These are phyloP conservation scores for Euleptes europaea DNA, from an alignment of 2,113 vertebrate species.

Conservation along the genomic window DNA sequence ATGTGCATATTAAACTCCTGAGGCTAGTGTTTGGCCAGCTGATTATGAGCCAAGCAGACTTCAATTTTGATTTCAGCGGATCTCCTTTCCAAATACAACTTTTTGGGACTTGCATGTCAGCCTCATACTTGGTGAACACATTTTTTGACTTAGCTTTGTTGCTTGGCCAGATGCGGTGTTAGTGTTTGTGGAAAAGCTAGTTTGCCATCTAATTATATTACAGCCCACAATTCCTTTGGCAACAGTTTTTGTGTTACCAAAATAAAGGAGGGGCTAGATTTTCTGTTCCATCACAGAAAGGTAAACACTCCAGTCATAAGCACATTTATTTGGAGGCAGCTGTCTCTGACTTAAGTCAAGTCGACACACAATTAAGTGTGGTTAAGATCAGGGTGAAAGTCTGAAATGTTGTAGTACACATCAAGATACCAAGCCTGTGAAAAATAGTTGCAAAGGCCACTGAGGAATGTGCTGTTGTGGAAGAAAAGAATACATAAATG, in stretches of 20 bases:
- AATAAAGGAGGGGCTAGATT: conserved; percentile 9
- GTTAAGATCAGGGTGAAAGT: background rate
- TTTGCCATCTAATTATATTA: conserved; percentile 19
- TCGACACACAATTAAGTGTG: background rate
- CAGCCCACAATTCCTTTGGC: background rate
- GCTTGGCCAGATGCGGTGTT: background rate
- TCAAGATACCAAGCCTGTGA: background rate
- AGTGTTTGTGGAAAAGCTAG: background rate
- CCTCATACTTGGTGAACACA: background rate
- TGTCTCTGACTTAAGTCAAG: background rate
- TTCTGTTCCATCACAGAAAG: background rate
- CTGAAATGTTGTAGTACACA: background rate
- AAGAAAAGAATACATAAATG: background rate
- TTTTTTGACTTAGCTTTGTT: conserved; percentile 11
- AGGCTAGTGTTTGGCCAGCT: background rate
- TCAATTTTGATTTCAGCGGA: background rate
- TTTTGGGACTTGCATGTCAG: background rate
- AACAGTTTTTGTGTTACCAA: background rate
- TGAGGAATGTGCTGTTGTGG: background rate
- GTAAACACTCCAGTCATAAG: background rate
- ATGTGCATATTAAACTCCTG: background rate
- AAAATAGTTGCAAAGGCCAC: background rate
- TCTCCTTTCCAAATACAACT: background rate
- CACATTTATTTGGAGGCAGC: background rate
- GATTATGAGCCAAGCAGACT: background rate